phyloP scores from a whole-genome alignment of 2,113 vertebrate species.

The Tragelaphus imberbis region DNA sequence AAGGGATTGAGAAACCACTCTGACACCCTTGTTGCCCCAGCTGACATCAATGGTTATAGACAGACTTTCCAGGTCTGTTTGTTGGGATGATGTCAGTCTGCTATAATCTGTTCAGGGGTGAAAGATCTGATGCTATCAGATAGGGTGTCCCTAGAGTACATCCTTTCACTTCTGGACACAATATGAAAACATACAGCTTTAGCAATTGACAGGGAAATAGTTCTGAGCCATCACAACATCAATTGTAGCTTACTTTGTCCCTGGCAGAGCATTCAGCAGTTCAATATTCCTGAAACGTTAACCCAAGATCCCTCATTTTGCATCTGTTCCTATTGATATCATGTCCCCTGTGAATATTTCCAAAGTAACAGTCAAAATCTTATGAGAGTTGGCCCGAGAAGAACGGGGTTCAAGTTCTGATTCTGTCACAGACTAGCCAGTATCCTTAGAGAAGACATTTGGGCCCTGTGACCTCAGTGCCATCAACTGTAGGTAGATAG shows the following conservation, averaged over 20 bases:
- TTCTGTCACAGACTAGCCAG: background rate
- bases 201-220: constrained; percentile 14
- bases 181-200: background rate
- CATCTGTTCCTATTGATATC: background rate
- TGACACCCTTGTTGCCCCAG: background rate
- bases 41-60: background rate
- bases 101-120: background rate
- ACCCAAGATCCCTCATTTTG: background rate
- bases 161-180: background rate
- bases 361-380: background rate
- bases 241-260: background rate
- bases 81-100: background rate
- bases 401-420: background rate
- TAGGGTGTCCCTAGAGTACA: background rate
- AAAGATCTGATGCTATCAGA: background rate
- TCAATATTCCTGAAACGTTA: constrained; percentile 42
- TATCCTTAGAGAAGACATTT: background rate
- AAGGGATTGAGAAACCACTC: background rate
- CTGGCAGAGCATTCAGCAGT: background rate
- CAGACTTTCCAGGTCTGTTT: background rate
- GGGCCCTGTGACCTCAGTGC: background rate
- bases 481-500: background rate
- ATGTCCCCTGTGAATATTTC: constrained; percentile 5
- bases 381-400: background rate
- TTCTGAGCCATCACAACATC: background rate